phyloP scores from a whole-genome alignment of 1,140 invertebrate species.

The Lepidurus couesii region DNA sequence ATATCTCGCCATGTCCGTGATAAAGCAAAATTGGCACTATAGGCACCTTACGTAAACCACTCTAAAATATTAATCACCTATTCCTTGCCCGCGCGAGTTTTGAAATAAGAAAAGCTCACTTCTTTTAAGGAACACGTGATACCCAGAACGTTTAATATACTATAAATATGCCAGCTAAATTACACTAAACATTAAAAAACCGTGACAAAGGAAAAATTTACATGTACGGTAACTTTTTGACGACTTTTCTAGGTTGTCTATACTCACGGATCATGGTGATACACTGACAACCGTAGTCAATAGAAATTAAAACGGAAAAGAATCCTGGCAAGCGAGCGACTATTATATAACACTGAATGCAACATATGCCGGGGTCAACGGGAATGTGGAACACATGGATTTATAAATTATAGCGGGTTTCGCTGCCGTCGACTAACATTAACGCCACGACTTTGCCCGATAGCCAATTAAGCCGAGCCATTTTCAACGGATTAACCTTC shows the following conservation, averaged over 20 bases:
- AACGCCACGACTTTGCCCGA: slow-evolving; percentile 83
- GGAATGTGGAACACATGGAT: slow-evolving; percentile 13
- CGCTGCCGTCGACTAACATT: slow-evolving; percentile 85
- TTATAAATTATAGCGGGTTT: slow-evolving; percentile 83
- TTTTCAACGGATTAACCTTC: slow-evolving; percentile 74
- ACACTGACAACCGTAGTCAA: not conserved
- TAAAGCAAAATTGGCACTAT: not conserved
- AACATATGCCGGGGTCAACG: not conserved
- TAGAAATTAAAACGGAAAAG: not conserved
- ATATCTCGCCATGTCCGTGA: not conserved
- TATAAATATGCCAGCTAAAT: too few species aligned
- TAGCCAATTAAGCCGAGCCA: slow-evolving; percentile 85
- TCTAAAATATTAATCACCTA: not conserved
- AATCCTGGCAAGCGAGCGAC: not conserved
- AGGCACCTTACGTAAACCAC: not conserved
- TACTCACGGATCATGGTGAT: not conserved
- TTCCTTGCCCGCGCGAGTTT: not conserved
- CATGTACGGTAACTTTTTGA: not conserved
- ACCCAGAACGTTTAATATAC: too few species aligned
- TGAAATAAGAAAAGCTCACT: too few species aligned
- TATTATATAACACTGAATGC: slow-evolving; percentile 2
- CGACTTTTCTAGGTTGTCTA: not conserved
- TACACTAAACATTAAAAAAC: too few species aligned
- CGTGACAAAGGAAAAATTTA: too few species aligned
- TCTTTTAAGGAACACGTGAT: too few species aligned